These are phyloP conservation scores for Lymantria dispar DNA, from an alignment of 2,888 invertebrate species.

Conservation along the genomic window DNA sequence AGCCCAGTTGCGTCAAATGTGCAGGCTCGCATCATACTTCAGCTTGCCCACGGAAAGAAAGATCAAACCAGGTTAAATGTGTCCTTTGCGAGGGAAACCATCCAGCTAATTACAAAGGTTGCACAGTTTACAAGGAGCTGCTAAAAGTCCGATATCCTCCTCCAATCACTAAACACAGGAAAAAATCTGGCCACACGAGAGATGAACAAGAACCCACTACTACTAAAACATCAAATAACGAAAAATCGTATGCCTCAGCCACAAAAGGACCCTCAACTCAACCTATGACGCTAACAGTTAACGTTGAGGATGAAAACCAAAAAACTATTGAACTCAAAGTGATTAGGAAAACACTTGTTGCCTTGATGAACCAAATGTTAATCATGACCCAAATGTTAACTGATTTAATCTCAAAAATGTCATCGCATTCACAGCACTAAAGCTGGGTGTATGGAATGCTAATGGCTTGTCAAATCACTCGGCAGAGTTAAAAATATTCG, in stretches of 20 bases:
- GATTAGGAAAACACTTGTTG: slow-evolving; percentile 1
- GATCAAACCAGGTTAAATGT: no score
- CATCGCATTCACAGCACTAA: slow-evolving; percentile 1
- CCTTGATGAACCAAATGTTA: slow-evolving; percentile 5
- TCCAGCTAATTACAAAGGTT: no score
- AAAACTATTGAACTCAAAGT: slow-evolving; percentile 1
- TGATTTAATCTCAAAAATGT: neutral
- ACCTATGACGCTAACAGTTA: neutral
- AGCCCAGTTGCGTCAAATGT: neutral
- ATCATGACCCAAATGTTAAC: neutral
- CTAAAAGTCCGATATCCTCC: neutral
- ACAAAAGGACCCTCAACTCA: neutral
- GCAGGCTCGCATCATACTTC: neutral
- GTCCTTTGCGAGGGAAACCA: no score
- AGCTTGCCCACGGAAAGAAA: neutral
- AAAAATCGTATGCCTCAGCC: neutral
- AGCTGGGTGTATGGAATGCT: slow-evolving; percentile 5
- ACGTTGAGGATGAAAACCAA: neutral
- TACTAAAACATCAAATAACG: no score
- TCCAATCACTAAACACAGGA: neutral
- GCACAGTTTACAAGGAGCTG: neutral
- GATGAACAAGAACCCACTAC: no score
- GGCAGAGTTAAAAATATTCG: neutral
- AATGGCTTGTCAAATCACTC: slow-evolving; percentile 5
- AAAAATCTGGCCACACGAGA: no score